Percentiles rank a stretch among this genome's conserved stretches.
These are phyloP conservation scores for Datnioides undecimradiatus DNA, from an alignment of 2,113 vertebrate species.

Conservation along the genomic window DNA sequence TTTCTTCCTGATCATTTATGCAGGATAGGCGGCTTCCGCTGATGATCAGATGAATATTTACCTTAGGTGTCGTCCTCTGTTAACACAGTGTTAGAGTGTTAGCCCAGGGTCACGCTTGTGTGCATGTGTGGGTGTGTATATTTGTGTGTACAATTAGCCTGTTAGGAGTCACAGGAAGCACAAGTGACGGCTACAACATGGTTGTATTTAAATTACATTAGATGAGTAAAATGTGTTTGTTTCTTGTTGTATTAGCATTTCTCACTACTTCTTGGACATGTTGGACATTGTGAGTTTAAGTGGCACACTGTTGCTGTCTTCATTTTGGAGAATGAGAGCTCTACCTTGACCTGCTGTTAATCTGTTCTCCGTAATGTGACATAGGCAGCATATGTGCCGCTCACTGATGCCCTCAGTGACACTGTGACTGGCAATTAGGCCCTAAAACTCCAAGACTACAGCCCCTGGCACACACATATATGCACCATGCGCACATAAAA, in stretches of 20 bases:
- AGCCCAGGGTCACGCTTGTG: background rate
- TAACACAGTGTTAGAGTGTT: background rate
- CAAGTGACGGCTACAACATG: background rate
- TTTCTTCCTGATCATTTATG: background rate
- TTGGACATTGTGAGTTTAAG: slow-evolving; percentile 12
- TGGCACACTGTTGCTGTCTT: background rate
- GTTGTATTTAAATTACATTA: background rate
- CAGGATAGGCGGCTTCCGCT: background rate
- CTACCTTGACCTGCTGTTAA: background rate
- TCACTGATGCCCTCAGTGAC: slow-evolving; percentile 17
- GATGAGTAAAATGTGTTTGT: background rate
- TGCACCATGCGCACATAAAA: background rate
- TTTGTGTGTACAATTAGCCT: background rate
- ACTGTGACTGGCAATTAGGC: slow-evolving; percentile 29
- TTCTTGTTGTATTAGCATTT: slow-evolving; percentile 1
- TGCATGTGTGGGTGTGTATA: background rate
- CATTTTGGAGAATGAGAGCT: background rate
- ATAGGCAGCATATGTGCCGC: background rate
- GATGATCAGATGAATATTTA: slow-evolving; percentile 2
- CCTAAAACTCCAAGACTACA: background rate
- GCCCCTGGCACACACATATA: background rate
- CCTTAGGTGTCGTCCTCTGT: background rate
- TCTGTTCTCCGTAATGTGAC: slow-evolving; percentile 2
- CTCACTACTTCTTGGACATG: background rate
- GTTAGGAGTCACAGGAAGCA: slow-evolving; percentile 16